Percentiles rank a stretch among this genome's conserved stretches.
These are phyloP conservation scores for Alligator sinensis DNA, from an alignment of 2,113 vertebrate species.

Conservation along the genomic window DNA sequence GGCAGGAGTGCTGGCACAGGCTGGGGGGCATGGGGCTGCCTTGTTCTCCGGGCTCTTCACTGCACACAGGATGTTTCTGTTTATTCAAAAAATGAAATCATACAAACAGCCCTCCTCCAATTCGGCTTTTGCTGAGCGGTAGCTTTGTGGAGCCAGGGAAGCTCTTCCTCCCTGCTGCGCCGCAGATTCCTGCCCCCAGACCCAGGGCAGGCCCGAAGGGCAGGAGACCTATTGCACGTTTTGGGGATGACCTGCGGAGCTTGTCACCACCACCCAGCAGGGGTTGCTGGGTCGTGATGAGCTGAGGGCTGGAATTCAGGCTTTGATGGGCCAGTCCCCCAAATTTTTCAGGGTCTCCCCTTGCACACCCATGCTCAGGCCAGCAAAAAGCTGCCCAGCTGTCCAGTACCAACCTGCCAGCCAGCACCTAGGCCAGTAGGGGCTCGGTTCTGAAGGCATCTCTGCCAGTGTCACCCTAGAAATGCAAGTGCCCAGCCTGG, in stretches of 20 bases:
- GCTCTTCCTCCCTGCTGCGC: slow-evolving; percentile 45
- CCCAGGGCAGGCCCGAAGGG: not conserved
- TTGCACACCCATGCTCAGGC: not conserved
- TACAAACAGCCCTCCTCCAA: slow-evolving; percentile 71
- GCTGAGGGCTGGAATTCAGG: not conserved
- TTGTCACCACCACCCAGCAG: not conserved
- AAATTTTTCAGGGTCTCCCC: not conserved
- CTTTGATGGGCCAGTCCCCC: not conserved
- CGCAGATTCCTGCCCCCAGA: not conserved
- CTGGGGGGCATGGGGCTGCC: slow-evolving; percentile 23
- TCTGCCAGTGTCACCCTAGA: not conserved
- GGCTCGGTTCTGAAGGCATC: not conserved
- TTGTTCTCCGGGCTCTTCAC: slow-evolving; percentile 69
- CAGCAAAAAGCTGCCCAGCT: no score
- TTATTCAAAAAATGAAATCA: slow-evolving; percentile 75
- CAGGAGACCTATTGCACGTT: not conserved
- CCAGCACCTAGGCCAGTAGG: not conserved
- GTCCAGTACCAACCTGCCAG: no score
- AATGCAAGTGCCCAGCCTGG: not conserved
- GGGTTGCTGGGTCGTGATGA: not conserved
- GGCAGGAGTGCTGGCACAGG: slow-evolving; percentile 36
- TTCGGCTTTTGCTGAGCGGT: slow-evolving; percentile 64
- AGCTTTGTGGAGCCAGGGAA: slow-evolving; percentile 48
- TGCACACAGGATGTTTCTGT: slow-evolving; percentile 76
- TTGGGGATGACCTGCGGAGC: slow-evolving; percentile 32